Base-by-base conservation (phyloP, 2,113 vertebrate genomes). In the Cricetomys ansorgei region DNA sequence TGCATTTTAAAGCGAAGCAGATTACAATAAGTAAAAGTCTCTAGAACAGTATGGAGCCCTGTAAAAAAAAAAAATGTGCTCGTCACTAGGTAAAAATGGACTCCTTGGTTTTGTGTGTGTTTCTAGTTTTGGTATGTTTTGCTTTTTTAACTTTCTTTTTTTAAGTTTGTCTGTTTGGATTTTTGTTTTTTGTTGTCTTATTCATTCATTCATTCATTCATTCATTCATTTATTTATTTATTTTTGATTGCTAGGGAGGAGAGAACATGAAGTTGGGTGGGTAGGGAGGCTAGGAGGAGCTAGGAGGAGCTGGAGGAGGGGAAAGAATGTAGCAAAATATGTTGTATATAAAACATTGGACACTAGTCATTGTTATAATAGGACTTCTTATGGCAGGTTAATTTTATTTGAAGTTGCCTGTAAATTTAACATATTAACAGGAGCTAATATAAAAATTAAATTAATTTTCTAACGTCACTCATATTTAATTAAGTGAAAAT, bases 1-100 rank as follows among this genome's bases (percentile, higher is more conserved):
- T 64, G 85, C 48, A 76, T 85, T 53, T 85, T 62, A 79, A 95
- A 94, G 80, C 53, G 69, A 91, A 84, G 48, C 40, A 80, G 65
- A 91, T 77, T 92, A 17, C 31, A 65, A 37, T 81, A 91, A 95
- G 95, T 87, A 95, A 96, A 91, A 57, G 16, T 83, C 92, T 94
- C 43, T 59, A 90, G 76, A 88, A 89, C 88, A 91, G 86, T 83
- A 64, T 73, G 10, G 59, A 55, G 80, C 64, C 21, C 7, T 83
- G n/a, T 75, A 48, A 90, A 94, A 92, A 90, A 94, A 92, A 94
- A 76, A 94, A 94, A 64, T 27, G 65, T 55, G 64, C 1, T 13
- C 43, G 73, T 43, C 81, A 40, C 83, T 83, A 87, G 62, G 53
- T 96, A 53, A 85, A 70, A 4, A 25, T 43, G 16, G 70, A 12